These are phyloP conservation scores for Adelosebastes latens DNA, from an alignment of 2,797 vertebrate genomes.

Conservation along the genomic window DNA sequence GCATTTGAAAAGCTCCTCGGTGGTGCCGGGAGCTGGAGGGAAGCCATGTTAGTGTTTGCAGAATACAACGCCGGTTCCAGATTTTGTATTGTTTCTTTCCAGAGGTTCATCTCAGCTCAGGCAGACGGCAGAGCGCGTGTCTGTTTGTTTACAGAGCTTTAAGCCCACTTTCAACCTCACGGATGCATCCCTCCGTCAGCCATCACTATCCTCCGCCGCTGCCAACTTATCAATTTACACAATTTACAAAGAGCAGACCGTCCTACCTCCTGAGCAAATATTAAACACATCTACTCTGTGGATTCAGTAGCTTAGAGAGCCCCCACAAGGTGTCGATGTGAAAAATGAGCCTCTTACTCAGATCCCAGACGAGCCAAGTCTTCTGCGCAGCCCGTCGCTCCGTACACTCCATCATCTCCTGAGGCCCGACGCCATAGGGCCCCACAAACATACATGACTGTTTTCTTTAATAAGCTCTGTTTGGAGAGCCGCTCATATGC, in stretches of 20 bases:
- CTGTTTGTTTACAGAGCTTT: constrained; percentile 89
- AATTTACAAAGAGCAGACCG: constrained; percentile 79
- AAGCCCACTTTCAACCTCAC: constrained; percentile 80
- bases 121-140: constrained; percentile 62
- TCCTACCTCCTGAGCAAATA: constrained; percentile 68
- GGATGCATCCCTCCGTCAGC: constrained; percentile 76
- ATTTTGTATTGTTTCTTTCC: constrained; percentile 68
- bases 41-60: constrained; percentile 63
- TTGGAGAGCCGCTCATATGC: constrained; percentile 71
- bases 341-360: constrained; percentile 71
- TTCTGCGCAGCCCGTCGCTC: constrained; percentile 44
- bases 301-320: constrained; percentile 70
- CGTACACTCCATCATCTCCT: constrained; percentile 64
- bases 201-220: constrained; percentile 21
- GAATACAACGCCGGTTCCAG: constrained; percentile 52
- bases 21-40: constrained; percentile 38
- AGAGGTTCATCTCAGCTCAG: constrained; percentile 62
- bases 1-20: constrained; percentile 38
- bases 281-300: constrained; percentile 64
- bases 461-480: constrained; percentile 84
- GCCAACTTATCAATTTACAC: constrained; percentile 84
- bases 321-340: constrained; percentile 71
- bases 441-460: constrained; percentile 78
- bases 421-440: constrained; percentile 59
- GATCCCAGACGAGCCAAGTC: constrained; percentile 62